Evolutionary conservation across 2,797 vertebrate genomes (phyloP), one percentile per base, ranked within the genome.

Genomic region (Limosa lapponica): DNA sequence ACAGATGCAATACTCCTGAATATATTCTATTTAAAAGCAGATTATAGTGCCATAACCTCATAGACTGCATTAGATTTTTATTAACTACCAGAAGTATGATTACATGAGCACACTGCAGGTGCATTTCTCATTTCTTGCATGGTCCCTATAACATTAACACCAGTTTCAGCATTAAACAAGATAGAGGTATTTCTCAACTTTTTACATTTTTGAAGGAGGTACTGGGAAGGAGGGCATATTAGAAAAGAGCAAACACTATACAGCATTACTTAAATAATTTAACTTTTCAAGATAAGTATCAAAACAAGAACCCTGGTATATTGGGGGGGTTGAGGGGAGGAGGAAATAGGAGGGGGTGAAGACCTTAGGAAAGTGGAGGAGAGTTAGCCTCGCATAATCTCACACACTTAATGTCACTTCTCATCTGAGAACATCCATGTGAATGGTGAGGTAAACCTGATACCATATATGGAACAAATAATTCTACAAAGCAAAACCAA

Each of bases 381-480:
- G n/a, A 88, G 12, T 44, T 57, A 80, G n/a, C 17, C 16, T 64
- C 27, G 54, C 6, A 27, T 49, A 89, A 70, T 23, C 44, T 19
- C n/a, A 87, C 43, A 71, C 13, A 67, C n/a, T 32, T 39, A 28
- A 22, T 7, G 6, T n/a, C 34, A 82, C 15, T 59, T 73, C 43
- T 86, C 8, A 52, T 48, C 37, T 62, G 48, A 82, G 12, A 88
- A 20, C 11, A 78, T n/a, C 10, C 24, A 48, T 5, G 11, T 37
- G 34, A 77, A 66, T 1, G 2, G 54, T 30, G 7, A 83, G 11
- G 23, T 55, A 70, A 71, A 71, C 23, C 14, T 20, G 8, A 55
- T 1, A 64, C 0, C 0, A 0, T 23, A 61, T 6, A 30, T 0
- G 0, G 37, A 87, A 72, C 46, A 41, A 65, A 57, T 6, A 61